Evolutionary conservation across 2,888 invertebrate species (phyloP).

Genomic region (Plebejus anna): DNA sequence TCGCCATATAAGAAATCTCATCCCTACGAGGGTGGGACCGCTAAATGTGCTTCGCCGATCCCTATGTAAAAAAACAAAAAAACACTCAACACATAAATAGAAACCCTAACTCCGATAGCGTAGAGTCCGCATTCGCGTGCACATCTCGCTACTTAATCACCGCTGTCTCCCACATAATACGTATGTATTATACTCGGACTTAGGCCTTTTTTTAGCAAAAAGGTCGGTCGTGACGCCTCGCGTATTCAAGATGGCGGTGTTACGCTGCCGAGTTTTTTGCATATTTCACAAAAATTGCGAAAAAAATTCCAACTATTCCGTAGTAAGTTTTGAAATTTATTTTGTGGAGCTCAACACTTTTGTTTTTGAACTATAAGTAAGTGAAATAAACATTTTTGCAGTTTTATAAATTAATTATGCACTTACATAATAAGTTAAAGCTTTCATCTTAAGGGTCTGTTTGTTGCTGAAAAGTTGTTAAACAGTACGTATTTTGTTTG

Average conservation of each 20-base stretch:
- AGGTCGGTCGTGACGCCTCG: slow-evolving; percentile 70
- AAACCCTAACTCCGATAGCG: slow-evolving; percentile 35
- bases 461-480: not conserved
- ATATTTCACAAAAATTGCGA: slow-evolving; percentile 40
- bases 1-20: slow-evolving; percentile 74
- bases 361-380: slow-evolving; percentile 11
- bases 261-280: slow-evolving; percentile 43
- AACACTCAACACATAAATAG: slow-evolving; percentile 41
- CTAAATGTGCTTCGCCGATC: slow-evolving; percentile 63
- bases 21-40: slow-evolving; percentile 62
- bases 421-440: slow-evolving; percentile 10
- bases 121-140: slow-evolving; percentile 47
- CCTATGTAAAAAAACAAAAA: slow-evolving; percentile 57
- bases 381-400: slow-evolving; percentile 7
- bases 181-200: slow-evolving; percentile 69
- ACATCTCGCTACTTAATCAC: slow-evolving; percentile 61
- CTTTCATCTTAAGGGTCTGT: not conserved
- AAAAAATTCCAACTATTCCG: slow-evolving; percentile 37
- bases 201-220: slow-evolving; percentile 66
- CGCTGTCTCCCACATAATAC: slow-evolving; percentile 63
- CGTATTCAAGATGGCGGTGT: slow-evolving; percentile 70
- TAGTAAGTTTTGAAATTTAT: slow-evolving; percentile 35
- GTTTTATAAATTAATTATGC: slow-evolving; percentile 8
- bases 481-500: not conserved
- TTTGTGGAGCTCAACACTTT: slow-evolving; percentile 5